Conservation (phyloP, 1,140 invertebrate species). For the Diorhabda sublineata region DNA sequence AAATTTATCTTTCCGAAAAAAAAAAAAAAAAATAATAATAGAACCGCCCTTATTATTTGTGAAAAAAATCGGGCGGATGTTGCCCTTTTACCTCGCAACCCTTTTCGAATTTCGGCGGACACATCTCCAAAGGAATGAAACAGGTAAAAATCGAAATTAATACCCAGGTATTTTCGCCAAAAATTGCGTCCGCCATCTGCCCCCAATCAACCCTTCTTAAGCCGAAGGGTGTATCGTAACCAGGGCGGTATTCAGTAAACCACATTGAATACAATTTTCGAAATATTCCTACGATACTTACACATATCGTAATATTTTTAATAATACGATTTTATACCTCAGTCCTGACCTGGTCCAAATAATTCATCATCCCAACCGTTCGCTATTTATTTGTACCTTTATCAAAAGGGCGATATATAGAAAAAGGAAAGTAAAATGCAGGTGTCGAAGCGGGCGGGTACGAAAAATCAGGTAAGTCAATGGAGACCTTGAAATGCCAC, state of each 20-base stretch:
- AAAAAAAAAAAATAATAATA: too few relatives aligned
- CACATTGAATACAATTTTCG: too few relatives aligned
- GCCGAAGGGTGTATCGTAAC: conserved; percentile 4
- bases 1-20: neutral
- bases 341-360: too few relatives aligned
- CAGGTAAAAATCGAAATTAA: conserved; percentile 17
- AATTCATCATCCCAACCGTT: neutral
- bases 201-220: conserved; percentile 16
- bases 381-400: conserved; percentile 10
- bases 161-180: conserved; percentile 11
- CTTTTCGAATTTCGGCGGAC: conserved; percentile 10
- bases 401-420: conserved; percentile 14
- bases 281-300: too few relatives aligned
- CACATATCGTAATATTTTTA: too few relatives aligned
- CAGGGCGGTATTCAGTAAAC: neutral
- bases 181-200: conserved; percentile 23
- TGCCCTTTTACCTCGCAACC: conserved; percentile 16
- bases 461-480: conserved; percentile 13
- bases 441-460: conserved; percentile 28
- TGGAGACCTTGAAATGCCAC: conserved; percentile 29
- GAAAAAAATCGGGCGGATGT: conserved; percentile 16
- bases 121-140: neutral
- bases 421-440: conserved; percentile 29
- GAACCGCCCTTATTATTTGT: neutral
- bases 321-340: too few relatives aligned